A percentile compares a stretch with the other conserved stretches of the same genome.
These are phyloP conservation scores for Acronicta leporina DNA, from an alignment of 2,888 invertebrate genomes.

Conservation along the genomic window DNA sequence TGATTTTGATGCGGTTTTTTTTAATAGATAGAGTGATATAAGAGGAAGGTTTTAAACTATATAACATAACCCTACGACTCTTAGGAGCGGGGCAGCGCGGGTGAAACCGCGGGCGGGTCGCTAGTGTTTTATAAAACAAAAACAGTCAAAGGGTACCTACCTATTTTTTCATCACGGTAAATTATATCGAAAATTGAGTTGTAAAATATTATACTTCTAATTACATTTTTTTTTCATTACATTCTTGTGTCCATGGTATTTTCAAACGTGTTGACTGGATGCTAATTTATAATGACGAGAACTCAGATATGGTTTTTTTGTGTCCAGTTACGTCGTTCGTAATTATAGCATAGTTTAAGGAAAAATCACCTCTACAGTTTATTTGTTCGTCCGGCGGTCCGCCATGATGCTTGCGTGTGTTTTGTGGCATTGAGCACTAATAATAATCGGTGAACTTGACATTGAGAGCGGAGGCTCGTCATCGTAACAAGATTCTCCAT, in stretches of 20 bases:
- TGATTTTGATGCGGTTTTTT: too few species aligned
- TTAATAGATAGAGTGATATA: too few species aligned
- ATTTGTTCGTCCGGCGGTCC: conserved; percentile 70
- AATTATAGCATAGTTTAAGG: conserved; percentile 53
- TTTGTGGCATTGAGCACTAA: conserved; percentile 88
- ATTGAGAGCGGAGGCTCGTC: conserved; percentile 88
- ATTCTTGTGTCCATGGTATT: conserved; percentile 1
- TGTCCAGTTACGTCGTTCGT: conserved; percentile 37
- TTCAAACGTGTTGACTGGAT: conserved; percentile 16
- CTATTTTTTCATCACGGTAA: too few species aligned
- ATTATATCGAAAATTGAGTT: too few species aligned
- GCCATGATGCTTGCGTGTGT: conserved; percentile 83
- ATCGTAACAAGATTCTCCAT: conserved; percentile 80
- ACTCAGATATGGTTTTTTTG: conserved; percentile 29
- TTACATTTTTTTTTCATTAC: too few species aligned
- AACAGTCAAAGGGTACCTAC: too few species aligned
- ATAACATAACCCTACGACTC: too few species aligned
- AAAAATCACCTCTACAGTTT: conserved; percentile 58
- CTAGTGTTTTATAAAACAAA: too few species aligned
- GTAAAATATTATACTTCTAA: too few species aligned
- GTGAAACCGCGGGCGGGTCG: too few species aligned
- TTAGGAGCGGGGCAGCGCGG: too few species aligned
- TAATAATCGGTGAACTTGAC: conserved; percentile 89
- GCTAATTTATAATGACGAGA: conserved; percentile 10
- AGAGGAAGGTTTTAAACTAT: too few species aligned